A percentile compares a stretch with the other conserved stretches of the same genome.
Conservation (phyloP, 2,888 invertebrate genomes). For the Orchestes rusci region DNA sequence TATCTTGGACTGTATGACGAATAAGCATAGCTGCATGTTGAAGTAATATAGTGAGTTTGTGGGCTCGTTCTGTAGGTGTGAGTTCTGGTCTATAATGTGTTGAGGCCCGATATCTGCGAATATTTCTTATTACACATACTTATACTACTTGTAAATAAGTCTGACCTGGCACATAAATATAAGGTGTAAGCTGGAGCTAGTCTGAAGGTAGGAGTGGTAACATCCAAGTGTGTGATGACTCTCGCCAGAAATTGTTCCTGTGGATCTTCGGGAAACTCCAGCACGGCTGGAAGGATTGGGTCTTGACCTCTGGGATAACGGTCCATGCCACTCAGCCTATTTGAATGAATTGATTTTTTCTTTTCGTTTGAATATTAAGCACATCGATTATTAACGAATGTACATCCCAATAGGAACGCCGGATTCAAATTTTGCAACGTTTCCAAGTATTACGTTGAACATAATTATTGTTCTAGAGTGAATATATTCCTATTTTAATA, state of each 20-base stretch:
- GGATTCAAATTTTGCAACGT: too few relatives aligned
- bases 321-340: slow-evolving; percentile 43
- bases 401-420: too few relatives aligned
- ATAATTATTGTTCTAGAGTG: too few relatives aligned
- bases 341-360: too few relatives aligned
- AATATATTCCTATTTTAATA: too few relatives aligned
- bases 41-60: slow-evolving; percentile 80
- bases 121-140: too few relatives aligned
- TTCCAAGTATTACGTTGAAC: too few relatives aligned
- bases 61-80: slow-evolving; percentile 85
- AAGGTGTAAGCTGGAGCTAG: slow-evolving; percentile 95
- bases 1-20: slow-evolving; percentile 59
- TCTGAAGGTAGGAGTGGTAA: slow-evolving; percentile 85
- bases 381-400: too few relatives aligned
- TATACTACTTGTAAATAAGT: too few relatives aligned
- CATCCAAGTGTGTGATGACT: slow-evolving; percentile 82
- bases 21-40: slow-evolving; percentile 87
- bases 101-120: slow-evolving; percentile 70
- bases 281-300: slow-evolving; percentile 86
- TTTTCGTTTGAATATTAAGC: too few relatives aligned
- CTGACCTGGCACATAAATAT: slow-evolving; percentile 76
- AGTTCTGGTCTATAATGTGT: slow-evolving; percentile 91
- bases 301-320: slow-evolving; percentile 66
- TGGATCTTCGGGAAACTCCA: slow-evolving; percentile 91
- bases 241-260: slow-evolving; percentile 88